Base-by-base conservation (phyloP, 1,140 invertebrate genomes). In the Psilanteris sp. region DNA sequence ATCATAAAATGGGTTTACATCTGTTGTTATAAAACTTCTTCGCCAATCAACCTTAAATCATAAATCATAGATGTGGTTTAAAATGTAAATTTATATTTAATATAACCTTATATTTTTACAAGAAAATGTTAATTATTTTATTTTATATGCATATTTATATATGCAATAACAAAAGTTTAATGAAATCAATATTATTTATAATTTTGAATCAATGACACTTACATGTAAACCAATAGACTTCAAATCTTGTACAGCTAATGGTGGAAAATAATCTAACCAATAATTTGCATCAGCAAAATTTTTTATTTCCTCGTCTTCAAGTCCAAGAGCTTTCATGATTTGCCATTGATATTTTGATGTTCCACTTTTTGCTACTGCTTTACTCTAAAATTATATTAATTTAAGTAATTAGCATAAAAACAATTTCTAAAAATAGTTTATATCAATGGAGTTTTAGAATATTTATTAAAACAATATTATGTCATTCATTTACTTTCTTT, bases 41-140 rank as follows among this genome's bases (percentile, higher is more conserved):
- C 98, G 90, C 97, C 98, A 99, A 89, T 99, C 98, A 70, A 97
- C 92, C 94, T 96, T n/a, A n/a, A n/a, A n/a, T n/a, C n/a, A n/a
- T n/a, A n/a, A n/a, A n/a, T n/a, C n/a, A n/a, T n/a, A n/a, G n/a
- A n/a, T n/a, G n/a, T n/a, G n/a, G n/a, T n/a, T n/a, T n/a, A n/a
- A n/a, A n/a, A n/a, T n/a, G n/a, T n/a, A n/a, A n/a, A n/a, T n/a
- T n/a, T n/a, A n/a, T n/a, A n/a, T n/a, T n/a, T n/a, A n/a, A n/a
- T n/a, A n/a, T n/a, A n/a, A n/a, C n/a, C n/a, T n/a, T n/a, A n/a
- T n/a, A n/a, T n/a, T n/a, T n/a, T n/a, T n/a, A n/a, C n/a, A n/a
- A n/a, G n/a, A n/a, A n/a, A n/a, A n/a, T n/a, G n/a, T n/a, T n/a
- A n/a, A n/a, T n/a, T n/a, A n/a, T n/a, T n/a, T n/a, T n/a, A n/a